Evolutionary conservation across 2,797 vertebrate genomes (phyloP).

Genomic region (Nannoperca obscura): DNA sequence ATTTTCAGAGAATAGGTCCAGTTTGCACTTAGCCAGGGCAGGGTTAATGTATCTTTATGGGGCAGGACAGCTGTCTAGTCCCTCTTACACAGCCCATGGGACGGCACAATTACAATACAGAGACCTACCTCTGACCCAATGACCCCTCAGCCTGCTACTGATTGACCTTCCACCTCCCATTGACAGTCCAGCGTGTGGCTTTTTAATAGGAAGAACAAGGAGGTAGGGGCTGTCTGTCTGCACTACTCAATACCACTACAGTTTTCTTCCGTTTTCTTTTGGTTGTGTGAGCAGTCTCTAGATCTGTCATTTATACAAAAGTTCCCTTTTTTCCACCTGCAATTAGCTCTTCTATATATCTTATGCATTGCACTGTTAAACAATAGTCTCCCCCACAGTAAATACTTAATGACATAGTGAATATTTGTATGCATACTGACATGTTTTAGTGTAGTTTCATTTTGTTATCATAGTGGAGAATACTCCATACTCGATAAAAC

Average conservation of each 20-base stretch:
- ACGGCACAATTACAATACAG: slow-evolving; percentile 69
- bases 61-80: slow-evolving; percentile 72
- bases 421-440: background rate
- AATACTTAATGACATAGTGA: background rate
- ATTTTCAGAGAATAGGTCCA: slow-evolving; percentile 20
- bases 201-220: slow-evolving; percentile 21
- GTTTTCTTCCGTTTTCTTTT: background rate
- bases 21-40: slow-evolving; percentile 52
- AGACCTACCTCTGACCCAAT: slow-evolving; percentile 67
- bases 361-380: background rate
- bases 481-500: background rate
- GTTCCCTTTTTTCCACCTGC: background rate
- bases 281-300: background rate
- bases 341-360: slow-evolving; percentile 1
- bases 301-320: background rate
- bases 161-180: slow-evolving; percentile 66
- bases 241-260: background rate
- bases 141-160: slow-evolving; percentile 70
- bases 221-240: slow-evolving; percentile 3
- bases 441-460: background rate
- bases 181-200: slow-evolving; percentile 53
- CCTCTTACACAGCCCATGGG: slow-evolving; percentile 72
- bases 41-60: slow-evolving; percentile 70
- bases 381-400: background rate
- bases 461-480: background rate